phyloP scores from a whole-genome alignment of 2,797 vertebrate species.

The Chlorospingus flavigularis region DNA sequence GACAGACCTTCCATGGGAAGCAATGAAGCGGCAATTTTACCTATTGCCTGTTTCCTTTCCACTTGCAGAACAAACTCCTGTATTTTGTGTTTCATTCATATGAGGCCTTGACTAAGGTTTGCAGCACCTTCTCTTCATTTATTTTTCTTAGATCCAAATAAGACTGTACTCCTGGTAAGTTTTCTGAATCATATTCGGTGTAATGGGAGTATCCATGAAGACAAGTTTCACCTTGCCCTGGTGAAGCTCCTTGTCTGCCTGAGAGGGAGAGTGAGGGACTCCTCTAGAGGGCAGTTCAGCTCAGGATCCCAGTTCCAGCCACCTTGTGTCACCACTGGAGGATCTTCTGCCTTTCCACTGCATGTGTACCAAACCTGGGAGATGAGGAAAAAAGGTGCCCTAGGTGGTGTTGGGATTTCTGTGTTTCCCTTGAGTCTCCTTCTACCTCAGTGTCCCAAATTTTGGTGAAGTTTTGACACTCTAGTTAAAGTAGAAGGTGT shows the following conservation, averaged over 20 bases:
- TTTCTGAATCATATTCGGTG: not conserved
- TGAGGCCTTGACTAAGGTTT: not conserved
- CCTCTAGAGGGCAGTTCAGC: not conserved
- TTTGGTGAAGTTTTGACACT: not conserved
- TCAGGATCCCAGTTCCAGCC: not conserved
- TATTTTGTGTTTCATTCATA: not conserved
- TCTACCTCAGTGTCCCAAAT: not conserved
- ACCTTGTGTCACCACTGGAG: not conserved
- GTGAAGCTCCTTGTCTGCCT: not conserved
- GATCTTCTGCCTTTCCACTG: not conserved
- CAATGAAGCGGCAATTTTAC: not conserved
- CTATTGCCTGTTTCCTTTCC: not conserved
- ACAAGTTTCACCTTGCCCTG: not conserved
- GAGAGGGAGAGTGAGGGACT: not conserved
- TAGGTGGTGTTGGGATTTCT: not conserved
- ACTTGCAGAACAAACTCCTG: not conserved
- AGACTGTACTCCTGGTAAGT: not conserved
- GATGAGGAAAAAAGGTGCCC: not conserved
- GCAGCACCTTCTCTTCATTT: not conserved
- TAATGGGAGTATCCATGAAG: not conserved
- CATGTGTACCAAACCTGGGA: rapidly evolving
- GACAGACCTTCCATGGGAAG: not conserved
- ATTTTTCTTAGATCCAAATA: not conserved
- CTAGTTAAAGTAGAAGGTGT: not conserved
- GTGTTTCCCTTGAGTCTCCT: not conserved